Percentiles rank a stretch among this genome's conserved stretches.
Evolutionary conservation across 2,113 vertebrate species (phyloP).

Genomic region (Trogon melanurus): DNA sequence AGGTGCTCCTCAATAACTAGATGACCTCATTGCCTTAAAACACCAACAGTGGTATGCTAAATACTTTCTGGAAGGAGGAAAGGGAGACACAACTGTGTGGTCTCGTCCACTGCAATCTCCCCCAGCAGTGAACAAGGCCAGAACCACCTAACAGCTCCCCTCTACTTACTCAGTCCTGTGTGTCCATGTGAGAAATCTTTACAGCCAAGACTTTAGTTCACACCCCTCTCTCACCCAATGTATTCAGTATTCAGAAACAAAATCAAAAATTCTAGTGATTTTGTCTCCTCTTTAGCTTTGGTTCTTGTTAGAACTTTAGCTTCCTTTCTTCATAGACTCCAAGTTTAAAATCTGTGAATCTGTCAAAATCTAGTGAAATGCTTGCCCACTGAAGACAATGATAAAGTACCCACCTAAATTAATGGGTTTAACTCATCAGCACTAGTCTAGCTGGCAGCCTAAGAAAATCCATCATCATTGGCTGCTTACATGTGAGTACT

Average conservation of each 20-base stretch:
- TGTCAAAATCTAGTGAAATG: not conserved
- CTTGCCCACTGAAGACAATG: not conserved
- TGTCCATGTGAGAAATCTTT: not conserved
- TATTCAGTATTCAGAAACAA: not conserved
- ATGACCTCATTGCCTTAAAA: not conserved
- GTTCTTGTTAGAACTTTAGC: not conserved
- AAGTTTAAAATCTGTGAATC: not conserved
- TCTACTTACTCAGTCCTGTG: not conserved
- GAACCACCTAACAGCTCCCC: not conserved
- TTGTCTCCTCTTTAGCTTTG: not conserved
- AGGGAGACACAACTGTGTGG: not conserved
- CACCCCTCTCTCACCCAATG: too few species aligned
- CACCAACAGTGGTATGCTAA: not conserved
- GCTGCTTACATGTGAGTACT: not conserved
- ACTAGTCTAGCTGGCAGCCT: not conserved
- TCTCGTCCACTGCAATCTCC: not conserved
- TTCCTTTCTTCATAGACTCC: not conserved
- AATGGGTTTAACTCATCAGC: not conserved
- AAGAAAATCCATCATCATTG: not conserved
- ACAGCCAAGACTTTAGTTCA: not conserved
- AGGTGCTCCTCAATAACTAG: not conserved
- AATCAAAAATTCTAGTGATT: not conserved
- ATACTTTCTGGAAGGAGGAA: not conserved
- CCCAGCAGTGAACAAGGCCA: accelerated
- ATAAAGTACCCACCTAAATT: not conserved